These are phyloP conservation scores for Montipora sp. DNA, from an alignment of 64 coral and sea anemone genomes.

Conservation along the genomic window DNA sequence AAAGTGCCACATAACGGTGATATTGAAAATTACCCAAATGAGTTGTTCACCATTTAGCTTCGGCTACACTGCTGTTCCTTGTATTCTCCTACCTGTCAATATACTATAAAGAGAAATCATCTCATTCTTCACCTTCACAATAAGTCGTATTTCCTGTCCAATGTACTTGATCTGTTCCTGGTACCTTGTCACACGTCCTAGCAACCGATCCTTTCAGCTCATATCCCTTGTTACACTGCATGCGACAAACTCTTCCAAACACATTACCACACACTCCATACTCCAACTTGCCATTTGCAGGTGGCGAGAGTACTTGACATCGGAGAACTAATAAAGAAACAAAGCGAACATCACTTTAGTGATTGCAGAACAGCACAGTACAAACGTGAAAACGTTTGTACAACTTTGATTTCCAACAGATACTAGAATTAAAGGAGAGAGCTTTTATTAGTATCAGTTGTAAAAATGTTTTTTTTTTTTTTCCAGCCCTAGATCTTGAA, in stretches of 20 bases:
- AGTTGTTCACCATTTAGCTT: not conserved
- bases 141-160: constrained; percentile 33
- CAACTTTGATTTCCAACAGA: not conserved
- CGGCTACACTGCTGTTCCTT: not conserved
- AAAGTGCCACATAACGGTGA: not conserved
- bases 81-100: not conserved
- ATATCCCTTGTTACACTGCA: constrained; percentile 53
- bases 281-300: constrained; percentile 41
- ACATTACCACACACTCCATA: constrained; percentile 35
- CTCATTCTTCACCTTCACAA: not conserved
- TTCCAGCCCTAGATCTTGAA: not conserved
- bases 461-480: not conserved
- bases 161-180: not conserved
- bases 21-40: not conserved
- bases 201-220: constrained; percentile 32
- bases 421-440: not conserved
- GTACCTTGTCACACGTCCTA: constrained; percentile 36
- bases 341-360: not conserved
- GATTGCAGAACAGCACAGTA: not conserved
- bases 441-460: not conserved
- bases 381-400: not conserved
- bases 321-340: constrained; percentile 34
- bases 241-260: constrained; percentile 30
- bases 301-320: constrained; percentile 29
- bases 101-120: not conserved